A percentile compares a stretch with the other conserved stretches of the same genome.
These are phyloP conservation scores for Pyrrhia umbra DNA, from an alignment of 2,888 invertebrate genomes.

Conservation along the genomic window DNA sequence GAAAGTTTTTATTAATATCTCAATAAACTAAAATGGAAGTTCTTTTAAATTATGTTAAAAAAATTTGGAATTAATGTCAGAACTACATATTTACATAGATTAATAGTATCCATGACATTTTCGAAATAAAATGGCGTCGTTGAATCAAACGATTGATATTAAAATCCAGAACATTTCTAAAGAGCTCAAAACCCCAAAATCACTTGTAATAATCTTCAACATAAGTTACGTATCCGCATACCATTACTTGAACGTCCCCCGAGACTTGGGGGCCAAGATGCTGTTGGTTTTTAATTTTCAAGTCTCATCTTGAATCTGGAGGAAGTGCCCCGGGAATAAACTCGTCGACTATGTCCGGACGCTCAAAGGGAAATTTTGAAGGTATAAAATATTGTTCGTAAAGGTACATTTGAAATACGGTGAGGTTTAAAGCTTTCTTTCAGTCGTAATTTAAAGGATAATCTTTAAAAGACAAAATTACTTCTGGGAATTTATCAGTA, in stretches of 20 bases:
- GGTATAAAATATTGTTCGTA: slow-evolving; percentile 41
- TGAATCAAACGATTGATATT: slow-evolving; percentile 4
- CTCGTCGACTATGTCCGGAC: slow-evolving; percentile 25
- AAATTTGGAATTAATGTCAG: neutral
- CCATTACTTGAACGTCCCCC: slow-evolving; percentile 48
- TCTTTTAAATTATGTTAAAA: no score
- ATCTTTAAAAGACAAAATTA: neutral
- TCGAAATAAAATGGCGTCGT: neutral
- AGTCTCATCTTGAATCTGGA: slow-evolving; percentile 63
- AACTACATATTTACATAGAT: neutral
- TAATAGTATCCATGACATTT: neutral
- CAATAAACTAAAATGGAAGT: no score
- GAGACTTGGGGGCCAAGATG: slow-evolving; percentile 53
- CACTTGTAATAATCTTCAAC: slow-evolving; percentile 49
- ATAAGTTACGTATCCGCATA: slow-evolving; percentile 52
- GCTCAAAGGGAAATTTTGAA: slow-evolving; percentile 53
- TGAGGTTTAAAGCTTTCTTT: neutral
- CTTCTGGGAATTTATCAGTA: neutral
- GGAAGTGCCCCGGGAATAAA: slow-evolving; percentile 60
- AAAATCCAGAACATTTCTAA: neutral
- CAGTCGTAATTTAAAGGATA: neutral
- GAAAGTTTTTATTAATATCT: neutral
- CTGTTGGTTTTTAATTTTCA: slow-evolving; percentile 72
- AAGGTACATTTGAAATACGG: slow-evolving; percentile 32
- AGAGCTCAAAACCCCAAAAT: slow-evolving; percentile 7